Evolutionary conservation across 2,888 invertebrate genomes (phyloP), one percentile per base, ranked within the genome.

Genomic region (Stenchaetothrips biformis): DNA sequence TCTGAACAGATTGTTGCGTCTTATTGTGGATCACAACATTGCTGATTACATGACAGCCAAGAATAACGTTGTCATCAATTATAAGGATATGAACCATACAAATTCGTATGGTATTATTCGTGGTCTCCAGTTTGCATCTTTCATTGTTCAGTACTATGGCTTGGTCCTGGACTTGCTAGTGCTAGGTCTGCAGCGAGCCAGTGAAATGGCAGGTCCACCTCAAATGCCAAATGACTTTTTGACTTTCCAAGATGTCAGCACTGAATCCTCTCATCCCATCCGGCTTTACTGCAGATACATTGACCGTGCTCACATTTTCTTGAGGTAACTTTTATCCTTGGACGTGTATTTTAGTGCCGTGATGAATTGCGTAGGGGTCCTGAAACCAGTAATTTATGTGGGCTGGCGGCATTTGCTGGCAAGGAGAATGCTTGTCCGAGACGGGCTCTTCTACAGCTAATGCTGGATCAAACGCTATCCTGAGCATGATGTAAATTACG

Each of bases 41-140:
- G 99, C 99, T 84, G 99, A 99, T 91, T 99, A 99, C 88, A 99
- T 99, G 98, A 99, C 99, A 0, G 98, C 99, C 2, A 99, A 99
- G 88, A 99, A 99, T 88, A 99, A 99, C 89, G 98, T 99, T n/a
- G 96, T 98, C 80, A 99, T 99, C 83, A 99, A 99, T 88, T 99
- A 99, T 88, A 99, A 99, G 91, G 99, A 99, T 86, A 99, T 99
- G 99, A 99, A 99, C 88, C 99, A 99, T 87, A 99, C 98, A 0
- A 99, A 99, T 91, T 98, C 98, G 84, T 99, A 99, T 87, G 99
- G 99, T 81, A 97, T 98, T 81, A 97, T 98, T 85, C 91, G 99
- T 79, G 99, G 99, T n/a, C 90, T 99, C 21, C 99, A 99, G 87
- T 99, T 99, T 89, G 97, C 99, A 0, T 99, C 99, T 0, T 99